Base-by-base conservation (phyloP, 2,113 vertebrate genomes). In the Sylvilagus bachmani region DNA sequence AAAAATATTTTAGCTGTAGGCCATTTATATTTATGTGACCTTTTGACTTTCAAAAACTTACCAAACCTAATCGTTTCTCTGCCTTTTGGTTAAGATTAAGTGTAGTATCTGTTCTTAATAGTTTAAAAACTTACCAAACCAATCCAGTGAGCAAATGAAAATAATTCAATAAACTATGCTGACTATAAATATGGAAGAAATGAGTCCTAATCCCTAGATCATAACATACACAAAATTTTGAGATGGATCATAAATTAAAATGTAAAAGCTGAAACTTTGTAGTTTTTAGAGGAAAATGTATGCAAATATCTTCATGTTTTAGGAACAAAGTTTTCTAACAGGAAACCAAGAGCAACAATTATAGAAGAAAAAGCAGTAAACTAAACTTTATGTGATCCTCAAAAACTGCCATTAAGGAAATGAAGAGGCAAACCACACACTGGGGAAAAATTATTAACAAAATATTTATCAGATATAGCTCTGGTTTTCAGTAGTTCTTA, bases 81-180 rank as follows among this genome's bases (percentile, higher is more conserved):
- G 44, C 44, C 6, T 44, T 44, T 44, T 44, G 44, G 44, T 6
- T 44, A 44, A 44, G 44, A 44, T 44, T 6, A 44, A 44, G 44
- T 44, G 44, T 44, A 44, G 44, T 44, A 44, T 44, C 44, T 44
- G 44, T 44, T 44, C 44, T 44, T 44, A 44, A 1, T 7, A 44
- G 44, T 44, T 44, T 44, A 44, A 44, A 44, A 44, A 44, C 11
- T 5, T 44, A 83, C 14, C 24, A 83, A 33, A 80, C 27, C 88
- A 70, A 80, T 61, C 24, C 64, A 67, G 70, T 58, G 21, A 80
- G 8, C n/a, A 80, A 82, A 89, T n/a, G 31, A 69, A 55, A 64
- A 14, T 73, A 19, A 67, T 77, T 92, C 81, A 84, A 67, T n/a
- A 92, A 77, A 71, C 49, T 82, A 71, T 33, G 36, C 67, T 71